A percentile compares a stretch with the other conserved stretches of the same genome.
These are phyloP conservation scores for Drosophila niveifrons DNA, from an alignment of 2,888 invertebrate genomes.

Conservation along the genomic window DNA sequence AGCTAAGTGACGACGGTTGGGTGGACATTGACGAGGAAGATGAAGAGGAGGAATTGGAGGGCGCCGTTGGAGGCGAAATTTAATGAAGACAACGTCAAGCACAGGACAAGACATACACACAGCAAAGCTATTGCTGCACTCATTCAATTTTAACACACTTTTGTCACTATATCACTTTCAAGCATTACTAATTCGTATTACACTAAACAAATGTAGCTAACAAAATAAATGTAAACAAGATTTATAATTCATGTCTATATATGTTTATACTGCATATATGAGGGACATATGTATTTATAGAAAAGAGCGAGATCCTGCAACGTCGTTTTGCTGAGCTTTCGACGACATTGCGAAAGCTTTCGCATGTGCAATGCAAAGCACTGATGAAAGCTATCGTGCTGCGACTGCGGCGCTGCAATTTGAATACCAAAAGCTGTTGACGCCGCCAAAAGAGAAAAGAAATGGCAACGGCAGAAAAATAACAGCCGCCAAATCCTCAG, in stretches of 20 bases:
- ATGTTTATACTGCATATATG: neutral
- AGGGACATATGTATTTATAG: neutral
- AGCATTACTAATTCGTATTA: neutral
- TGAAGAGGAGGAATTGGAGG: constrained; percentile 56
- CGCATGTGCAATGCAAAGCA: neutral
- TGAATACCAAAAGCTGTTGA: constrained; percentile 36
- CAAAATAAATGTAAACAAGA: neutral
- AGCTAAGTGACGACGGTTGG: constrained; percentile 71
- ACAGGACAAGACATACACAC: neutral
- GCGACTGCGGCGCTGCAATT: constrained; percentile 57
- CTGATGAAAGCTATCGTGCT: constrained; percentile 42
- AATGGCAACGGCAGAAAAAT: constrained; percentile 2
- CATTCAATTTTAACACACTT: neutral
- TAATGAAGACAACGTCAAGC: neutral
- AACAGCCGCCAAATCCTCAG: constrained; percentile 63
- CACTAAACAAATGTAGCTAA: constrained; percentile 8
- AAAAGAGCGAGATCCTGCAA: constrained; percentile 7
- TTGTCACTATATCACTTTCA: neutral
- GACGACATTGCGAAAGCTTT: constrained; percentile 11
- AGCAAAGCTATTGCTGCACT: neutral
- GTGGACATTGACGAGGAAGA: constrained; percentile 61
- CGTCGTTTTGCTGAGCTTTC: constrained; percentile 4
- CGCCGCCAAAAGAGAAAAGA: neutral
- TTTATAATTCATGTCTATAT: constrained; percentile 1
- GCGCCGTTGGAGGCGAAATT: constrained; percentile 55